These are phyloP conservation scores for Nipponia nippon DNA, from an alignment of 2,113 vertebrate species.

Conservation along the genomic window DNA sequence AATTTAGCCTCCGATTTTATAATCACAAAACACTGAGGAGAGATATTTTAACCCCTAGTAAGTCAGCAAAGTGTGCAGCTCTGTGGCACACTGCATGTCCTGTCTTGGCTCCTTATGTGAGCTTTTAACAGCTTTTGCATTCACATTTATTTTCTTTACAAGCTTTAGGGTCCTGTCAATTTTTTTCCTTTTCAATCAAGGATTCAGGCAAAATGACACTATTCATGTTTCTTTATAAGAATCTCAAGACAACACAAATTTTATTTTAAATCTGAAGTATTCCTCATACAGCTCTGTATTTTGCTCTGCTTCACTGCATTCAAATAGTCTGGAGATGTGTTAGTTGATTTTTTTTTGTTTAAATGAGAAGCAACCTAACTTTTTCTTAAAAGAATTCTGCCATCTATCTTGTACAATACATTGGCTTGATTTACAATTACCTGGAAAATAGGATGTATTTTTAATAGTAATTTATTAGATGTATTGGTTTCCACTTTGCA, in stretches of 20 bases:
- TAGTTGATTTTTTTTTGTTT: neutral
- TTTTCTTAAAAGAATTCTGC: neutral
- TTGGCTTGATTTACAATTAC: neutral
- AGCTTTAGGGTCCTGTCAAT: neutral
- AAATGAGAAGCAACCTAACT: neutral
- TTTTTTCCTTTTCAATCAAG: neutral
- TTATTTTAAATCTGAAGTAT: neutral
- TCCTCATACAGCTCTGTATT: neutral
- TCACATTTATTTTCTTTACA: neutral
- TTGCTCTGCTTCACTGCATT: neutral
- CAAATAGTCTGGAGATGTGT: neutral
- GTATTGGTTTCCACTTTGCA: neutral
- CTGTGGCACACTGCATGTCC: neutral
- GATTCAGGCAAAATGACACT: neutral
- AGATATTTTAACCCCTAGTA: neutral
- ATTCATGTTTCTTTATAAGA: neutral
- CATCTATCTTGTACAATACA: neutral
- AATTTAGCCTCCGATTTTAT: neutral
- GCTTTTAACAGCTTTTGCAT: neutral
- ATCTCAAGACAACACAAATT: neutral
- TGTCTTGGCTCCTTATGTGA: neutral
- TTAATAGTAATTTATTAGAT: neutral
- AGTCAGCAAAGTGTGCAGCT: neutral
- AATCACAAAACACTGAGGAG: neutral
- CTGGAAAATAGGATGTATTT: neutral